Conservation (phyloP, 2,888 invertebrate genomes). For the Idaea straminata region DNA sequence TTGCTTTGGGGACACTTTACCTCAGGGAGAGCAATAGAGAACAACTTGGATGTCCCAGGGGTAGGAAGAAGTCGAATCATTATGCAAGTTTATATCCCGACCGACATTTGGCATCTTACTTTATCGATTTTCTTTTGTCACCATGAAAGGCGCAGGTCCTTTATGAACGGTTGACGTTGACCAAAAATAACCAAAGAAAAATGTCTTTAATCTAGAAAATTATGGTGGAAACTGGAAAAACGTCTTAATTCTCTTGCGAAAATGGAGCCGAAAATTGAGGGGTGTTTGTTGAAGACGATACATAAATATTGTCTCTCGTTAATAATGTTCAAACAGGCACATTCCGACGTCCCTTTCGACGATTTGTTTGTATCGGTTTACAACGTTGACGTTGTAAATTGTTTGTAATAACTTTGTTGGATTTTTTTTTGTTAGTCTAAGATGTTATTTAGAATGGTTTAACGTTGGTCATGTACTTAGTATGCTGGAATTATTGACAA, state of each 20-base stretch:
- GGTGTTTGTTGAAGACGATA: background rate
- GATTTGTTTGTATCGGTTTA: slow-evolving; percentile 1
- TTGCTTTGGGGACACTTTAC: too few relatives aligned
- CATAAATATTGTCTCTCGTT: background rate
- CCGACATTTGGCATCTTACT: too few relatives aligned
- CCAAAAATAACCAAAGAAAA: background rate
- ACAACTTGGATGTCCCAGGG: too few relatives aligned
- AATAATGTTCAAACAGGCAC: background rate
- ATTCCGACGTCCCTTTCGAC: background rate
- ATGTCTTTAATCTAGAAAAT: background rate
- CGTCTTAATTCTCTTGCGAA: background rate
- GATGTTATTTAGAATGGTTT: background rate
- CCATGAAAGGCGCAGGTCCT: too few relatives aligned
- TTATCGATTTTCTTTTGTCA: too few relatives aligned
- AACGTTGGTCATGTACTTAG: background rate
- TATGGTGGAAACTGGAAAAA: background rate
- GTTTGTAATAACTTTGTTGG: background rate
- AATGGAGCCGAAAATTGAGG: background rate
- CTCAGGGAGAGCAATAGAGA: too few relatives aligned
- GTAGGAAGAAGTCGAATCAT: too few relatives aligned
- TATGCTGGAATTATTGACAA: too few relatives aligned
- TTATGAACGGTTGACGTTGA: background rate
- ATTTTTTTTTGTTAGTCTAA: background rate
- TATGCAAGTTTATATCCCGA: too few relatives aligned
- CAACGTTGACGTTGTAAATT: background rate